Evolutionary conservation across 2,888 invertebrate species (phyloP), one percentile per base, ranked within the genome.

Genomic region (Coronaproctus castanopsis): DNA sequence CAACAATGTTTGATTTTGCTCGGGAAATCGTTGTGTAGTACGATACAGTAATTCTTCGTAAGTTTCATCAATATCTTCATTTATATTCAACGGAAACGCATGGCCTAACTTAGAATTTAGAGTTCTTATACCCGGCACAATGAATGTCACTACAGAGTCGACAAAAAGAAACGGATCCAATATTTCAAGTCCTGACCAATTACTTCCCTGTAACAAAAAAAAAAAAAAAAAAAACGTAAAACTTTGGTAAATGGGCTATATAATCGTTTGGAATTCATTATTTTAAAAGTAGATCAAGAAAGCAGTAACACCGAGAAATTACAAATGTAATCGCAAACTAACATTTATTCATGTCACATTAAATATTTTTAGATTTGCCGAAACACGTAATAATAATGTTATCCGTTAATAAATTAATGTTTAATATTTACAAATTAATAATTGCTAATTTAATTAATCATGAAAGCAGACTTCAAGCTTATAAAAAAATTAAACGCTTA

Each of bases 151-250:
- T 1, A 81, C 76, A 48, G 80, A 81, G 70, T 84, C 80, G n/a
- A 87, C 82, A 55, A 83, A 76, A 62, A 77, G 73, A 66, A 88
- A 87, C 1, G 86, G 86, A 72, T 85, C 78, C 20, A 48, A 21
- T 2, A 56, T 49, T 49, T 56, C 21, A 8, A 56, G 8, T 3
- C 50, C 50, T 3, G 5, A 19, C 56, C 56, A 56, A 20, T 48
- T 20, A 21, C 21, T 36, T 3, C 36, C 49, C 56, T 56, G 21
- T 18, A 5, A 49, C 3, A 48, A 21, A 14, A 55, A 24, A 1
- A n/a, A n/a, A n/a, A n/a, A n/a, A n/a, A n/a, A n/a, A n/a, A n/a
- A n/a, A n/a, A n/a, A n/a, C n/a, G n/a, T n/a, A n/a, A n/a, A n/a
- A n/a, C n/a, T n/a, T n/a, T n/a, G n/a, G n/a, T n/a, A n/a, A n/a